These are phyloP conservation scores for Grammatotria lemairii DNA, from an alignment of 2,113 vertebrate genomes.

Conservation along the genomic window DNA sequence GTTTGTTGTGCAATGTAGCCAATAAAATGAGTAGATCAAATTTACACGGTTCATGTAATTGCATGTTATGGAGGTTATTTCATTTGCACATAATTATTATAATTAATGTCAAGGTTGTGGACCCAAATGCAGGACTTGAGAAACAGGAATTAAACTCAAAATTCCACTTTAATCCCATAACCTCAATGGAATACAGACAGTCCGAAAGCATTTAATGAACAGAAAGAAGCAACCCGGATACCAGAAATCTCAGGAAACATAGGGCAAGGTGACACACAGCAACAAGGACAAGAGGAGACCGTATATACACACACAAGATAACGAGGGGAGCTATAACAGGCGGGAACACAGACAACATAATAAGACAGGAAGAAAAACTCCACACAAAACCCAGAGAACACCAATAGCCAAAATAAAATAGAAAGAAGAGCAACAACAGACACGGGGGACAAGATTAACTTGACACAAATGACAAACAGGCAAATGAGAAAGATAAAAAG, in stretches of 20 bases:
- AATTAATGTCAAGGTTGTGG: background rate
- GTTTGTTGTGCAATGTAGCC: constrained; percentile 5
- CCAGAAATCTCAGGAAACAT: background rate
- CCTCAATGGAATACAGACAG: background rate
- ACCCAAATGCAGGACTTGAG: background rate
- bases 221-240: background rate
- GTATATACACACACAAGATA: background rate
- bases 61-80: constrained; percentile 18
- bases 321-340: background rate
- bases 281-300: background rate
- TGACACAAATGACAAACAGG: background rate
- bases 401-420: background rate
- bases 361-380: background rate
- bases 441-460: background rate
- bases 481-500: background rate
- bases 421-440: background rate
- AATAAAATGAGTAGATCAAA: constrained; percentile 20
- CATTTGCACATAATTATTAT: background rate
- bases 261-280: background rate
- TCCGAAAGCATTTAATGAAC: background rate
- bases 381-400: background rate
- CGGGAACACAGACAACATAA: background rate
- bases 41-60: constrained; percentile 8
- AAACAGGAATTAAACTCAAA: background rate
- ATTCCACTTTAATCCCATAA: background rate